These are phyloP conservation scores for Heterotis niloticus DNA, from an alignment of 2,113 vertebrate species.

Conservation along the genomic window DNA sequence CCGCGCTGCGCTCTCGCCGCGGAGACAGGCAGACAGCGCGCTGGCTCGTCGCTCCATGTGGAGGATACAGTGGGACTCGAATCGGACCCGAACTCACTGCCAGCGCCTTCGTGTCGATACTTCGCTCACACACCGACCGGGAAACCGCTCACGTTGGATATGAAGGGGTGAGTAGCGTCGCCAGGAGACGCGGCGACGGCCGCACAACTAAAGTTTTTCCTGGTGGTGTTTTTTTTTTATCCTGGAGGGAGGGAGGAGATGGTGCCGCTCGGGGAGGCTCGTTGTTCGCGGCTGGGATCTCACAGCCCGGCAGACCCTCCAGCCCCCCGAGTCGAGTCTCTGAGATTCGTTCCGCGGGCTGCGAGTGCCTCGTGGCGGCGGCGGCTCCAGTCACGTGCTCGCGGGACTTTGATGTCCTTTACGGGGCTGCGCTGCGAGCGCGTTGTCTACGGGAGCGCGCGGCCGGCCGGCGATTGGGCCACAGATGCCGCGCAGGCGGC, in stretches of 20 bases:
- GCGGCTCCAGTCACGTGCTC: too few relatives aligned
- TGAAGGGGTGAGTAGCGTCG: slow-evolving; percentile 73
- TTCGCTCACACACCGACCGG: slow-evolving; percentile 46
- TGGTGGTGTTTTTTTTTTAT: slow-evolving; percentile 16
- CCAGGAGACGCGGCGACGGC: slow-evolving; percentile 41
- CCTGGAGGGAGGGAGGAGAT: slow-evolving; percentile 13
- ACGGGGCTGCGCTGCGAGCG: too few relatives aligned
- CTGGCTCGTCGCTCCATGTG: slow-evolving; percentile 71
- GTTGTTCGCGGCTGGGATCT: too few relatives aligned
- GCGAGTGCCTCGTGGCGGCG: background rate
- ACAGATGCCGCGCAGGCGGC: too few relatives aligned
- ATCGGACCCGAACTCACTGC: slow-evolving; percentile 60
- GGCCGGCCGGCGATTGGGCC: too few relatives aligned
- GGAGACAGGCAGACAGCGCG: slow-evolving; percentile 55
- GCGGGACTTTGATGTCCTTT: too few relatives aligned
- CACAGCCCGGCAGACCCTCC: too few relatives aligned
- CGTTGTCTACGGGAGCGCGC: too few relatives aligned
- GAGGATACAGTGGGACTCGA: slow-evolving; percentile 67
- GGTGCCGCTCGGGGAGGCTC: background rate
- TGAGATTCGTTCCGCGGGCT: background rate
- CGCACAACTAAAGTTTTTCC: slow-evolving; percentile 59
- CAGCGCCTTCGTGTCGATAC: slow-evolving; percentile 48
- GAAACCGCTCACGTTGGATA: slow-evolving; percentile 57
- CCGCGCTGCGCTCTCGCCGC: slow-evolving; percentile 51
- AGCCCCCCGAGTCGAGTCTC: too few relatives aligned